These are phyloP conservation scores for Philhelius pedissequus DNA, from an alignment of 2,888 invertebrate species.

Conservation along the genomic window DNA sequence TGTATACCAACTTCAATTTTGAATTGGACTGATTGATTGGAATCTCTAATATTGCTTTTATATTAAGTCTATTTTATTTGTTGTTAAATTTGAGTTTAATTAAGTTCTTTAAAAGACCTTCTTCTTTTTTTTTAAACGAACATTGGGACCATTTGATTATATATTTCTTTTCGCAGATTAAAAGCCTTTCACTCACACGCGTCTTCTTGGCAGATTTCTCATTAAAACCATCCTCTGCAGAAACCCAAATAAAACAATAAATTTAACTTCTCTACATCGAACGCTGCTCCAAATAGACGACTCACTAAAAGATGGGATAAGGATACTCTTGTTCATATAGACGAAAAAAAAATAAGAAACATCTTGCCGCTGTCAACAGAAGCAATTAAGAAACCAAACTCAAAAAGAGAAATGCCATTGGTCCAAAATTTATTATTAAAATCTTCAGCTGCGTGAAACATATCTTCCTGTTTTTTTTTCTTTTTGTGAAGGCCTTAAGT, in stretches of 20 bases:
- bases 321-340: neutral
- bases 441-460: neutral
- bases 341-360: neutral
- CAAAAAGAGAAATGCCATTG: constrained; percentile 4
- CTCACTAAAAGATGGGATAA: constrained; percentile 7
- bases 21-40: too few species aligned
- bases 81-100: too few species aligned
- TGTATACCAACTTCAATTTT: too few species aligned
- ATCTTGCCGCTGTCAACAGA: constrained; percentile 23
- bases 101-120: too few species aligned
- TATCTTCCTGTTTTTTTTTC: neutral
- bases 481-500: neutral
- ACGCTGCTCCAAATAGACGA: neutral
- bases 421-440: constrained; percentile 13
- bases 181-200: neutral
- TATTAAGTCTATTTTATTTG: neutral
- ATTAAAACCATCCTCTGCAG: neutral
- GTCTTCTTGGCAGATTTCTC: neutral
- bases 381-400: constrained; percentile 28
- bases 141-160: neutral
- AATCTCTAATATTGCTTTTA: too few species aligned
- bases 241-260: neutral
- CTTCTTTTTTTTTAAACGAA: neutral
- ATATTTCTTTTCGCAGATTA: neutral
- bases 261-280: neutral